A percentile compares a stretch with the other conserved stretches of the same genome.
Conservation (phyloP, 2,888 invertebrate genomes). For the Geotrupes spiniger region DNA sequence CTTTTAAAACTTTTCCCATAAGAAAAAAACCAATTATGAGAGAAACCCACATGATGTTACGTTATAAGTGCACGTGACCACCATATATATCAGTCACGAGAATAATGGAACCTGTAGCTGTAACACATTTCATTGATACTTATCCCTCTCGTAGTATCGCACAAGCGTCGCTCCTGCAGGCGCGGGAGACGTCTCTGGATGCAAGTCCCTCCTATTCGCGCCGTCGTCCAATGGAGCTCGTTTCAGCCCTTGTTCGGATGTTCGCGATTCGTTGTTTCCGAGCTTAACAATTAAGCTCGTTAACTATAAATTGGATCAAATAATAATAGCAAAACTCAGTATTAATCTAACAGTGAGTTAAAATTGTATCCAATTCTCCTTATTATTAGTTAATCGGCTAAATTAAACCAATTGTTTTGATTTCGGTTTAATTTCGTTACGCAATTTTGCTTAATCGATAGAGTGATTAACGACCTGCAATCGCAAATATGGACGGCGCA, state of each 20-base stretch:
- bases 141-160: background rate
- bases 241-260: conserved; percentile 28
- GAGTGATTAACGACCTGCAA: conserved; percentile 19
- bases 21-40: conserved; percentile 38
- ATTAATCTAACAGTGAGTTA: conserved; percentile 37
- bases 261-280: conserved; percentile 35
- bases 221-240: conserved; percentile 32
- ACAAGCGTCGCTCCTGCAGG: conserved; percentile 5
- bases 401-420: conserved; percentile 47
- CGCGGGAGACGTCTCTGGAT: conserved; percentile 10
- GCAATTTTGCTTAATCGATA: conserved; percentile 31
- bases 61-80: conserved; percentile 27
- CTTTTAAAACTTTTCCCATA: conserved; percentile 37
- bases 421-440: conserved; percentile 37
- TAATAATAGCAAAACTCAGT: conserved; percentile 47
- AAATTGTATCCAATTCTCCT: conserved; percentile 41
- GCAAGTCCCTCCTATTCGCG: conserved; percentile 14
- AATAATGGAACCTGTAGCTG: background rate
- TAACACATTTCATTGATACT: background rate
- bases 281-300: conserved; percentile 47
- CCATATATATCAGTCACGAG: conserved; percentile 15
- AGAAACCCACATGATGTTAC: conserved; percentile 40
- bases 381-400: conserved; percentile 33
- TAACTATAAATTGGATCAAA: conserved; percentile 54
- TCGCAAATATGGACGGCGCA: conserved; percentile 60